Base-by-base conservation (phyloP, 2,888 invertebrate genomes). In the Plagodis pulveraria region DNA sequence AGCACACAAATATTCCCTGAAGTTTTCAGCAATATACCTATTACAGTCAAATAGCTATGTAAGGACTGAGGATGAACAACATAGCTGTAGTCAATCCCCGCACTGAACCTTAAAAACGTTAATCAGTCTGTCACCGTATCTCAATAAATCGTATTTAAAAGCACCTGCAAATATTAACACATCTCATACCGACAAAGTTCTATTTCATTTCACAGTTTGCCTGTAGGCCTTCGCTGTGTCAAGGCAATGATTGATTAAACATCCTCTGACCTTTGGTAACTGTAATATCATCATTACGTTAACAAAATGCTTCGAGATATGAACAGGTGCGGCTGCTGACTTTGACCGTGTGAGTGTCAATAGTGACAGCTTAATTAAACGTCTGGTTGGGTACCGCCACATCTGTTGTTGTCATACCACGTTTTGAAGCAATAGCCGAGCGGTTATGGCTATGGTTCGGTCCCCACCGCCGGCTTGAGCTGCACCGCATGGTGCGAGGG, bases 241-340 rank as follows among this genome's bases (percentile, higher is more conserved):
- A 58, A 58, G 53, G 49, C 49, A 9, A 50, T 50, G 52, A 53
- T 52, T 58, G 58, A 58, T 53, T 45, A 9, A 41, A 50, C 49
- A 40, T 52, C 12, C 9, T 7, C 52, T 40, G 58, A 50, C 58
- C 58, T 58, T 49, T 50, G 35, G 32, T 49, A 52, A 43, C 22
- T 54, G 49, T 53, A 53, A 45, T 53, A 46, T 45, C 53, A 58
- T 58, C 45, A 58, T 50, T 50, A 50, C 40, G 32, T 22, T 45
- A 12, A n/a, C 12, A 35, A 53, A 57, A 57, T 51, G 47, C 47
- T 43, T 11, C 11, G 35, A 49, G 33, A 40, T 40, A 22, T 38
- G 45, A 5, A 22, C 38, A 51, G 44, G 49, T 52, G 49, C 40
- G 41, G 41, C 41, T 10, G 50, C 34, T 56, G 58, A 58, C 52